phyloP scores from a whole-genome alignment of 2,888 invertebrate species.

The Heteromurus nitidus region DNA sequence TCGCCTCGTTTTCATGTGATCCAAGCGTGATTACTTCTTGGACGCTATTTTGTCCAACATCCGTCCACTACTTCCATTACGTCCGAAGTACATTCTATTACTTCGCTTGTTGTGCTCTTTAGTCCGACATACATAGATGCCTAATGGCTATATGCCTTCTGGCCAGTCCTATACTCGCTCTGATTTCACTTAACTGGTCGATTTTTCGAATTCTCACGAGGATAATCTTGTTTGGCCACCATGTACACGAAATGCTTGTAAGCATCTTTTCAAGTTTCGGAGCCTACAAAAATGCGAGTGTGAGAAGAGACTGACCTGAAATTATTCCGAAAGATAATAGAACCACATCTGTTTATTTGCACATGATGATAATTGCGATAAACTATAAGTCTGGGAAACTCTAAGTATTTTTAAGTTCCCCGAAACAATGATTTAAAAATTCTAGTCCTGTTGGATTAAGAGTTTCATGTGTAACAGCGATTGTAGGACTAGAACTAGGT shows the following conservation, averaged over 20 bases:
- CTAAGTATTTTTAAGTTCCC: neutral
- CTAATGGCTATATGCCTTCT: no score
- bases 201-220: conserved; percentile 63
- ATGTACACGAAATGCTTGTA: conserved; percentile 31
- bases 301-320: neutral
- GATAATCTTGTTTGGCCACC: conserved; percentile 53
- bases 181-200: conserved; percentile 26
- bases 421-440: neutral
- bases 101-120: no score
- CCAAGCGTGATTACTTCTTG: conserved; percentile 48
- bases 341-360: neutral
- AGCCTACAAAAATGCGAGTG: neutral
- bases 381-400: neutral
- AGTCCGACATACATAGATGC: no score
- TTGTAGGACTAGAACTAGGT: no score
- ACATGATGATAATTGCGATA: neutral
- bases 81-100: neutral
- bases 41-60: conserved; percentile 34
- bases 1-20: conserved; percentile 53
- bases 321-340: neutral
- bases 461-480: no score
- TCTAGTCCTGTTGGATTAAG: no score
- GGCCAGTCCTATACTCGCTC: no score
- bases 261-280: neutral
- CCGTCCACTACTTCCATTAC: conserved; percentile 33